phyloP scores from a whole-genome alignment of 2,888 invertebrate genomes.

The Ypsolopha sequella region DNA sequence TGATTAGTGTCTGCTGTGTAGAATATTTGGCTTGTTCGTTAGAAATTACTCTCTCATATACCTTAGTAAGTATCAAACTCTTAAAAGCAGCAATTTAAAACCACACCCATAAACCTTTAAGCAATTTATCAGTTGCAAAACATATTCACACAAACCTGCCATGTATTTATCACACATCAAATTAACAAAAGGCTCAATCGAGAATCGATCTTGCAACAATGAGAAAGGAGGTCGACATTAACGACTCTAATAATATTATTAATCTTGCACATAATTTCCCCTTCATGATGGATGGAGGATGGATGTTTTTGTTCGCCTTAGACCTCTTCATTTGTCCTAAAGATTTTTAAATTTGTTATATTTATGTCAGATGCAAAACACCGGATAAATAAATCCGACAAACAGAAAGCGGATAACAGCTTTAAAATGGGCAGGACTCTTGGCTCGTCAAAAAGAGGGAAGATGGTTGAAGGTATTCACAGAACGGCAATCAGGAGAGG shows the following conservation, averaged over 20 bases:
- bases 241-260: slow-evolving; percentile 33
- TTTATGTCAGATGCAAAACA: no score
- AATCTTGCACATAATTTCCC: slow-evolving; percentile 53
- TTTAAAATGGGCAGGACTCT: no score
- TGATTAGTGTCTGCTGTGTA: slow-evolving; percentile 41
- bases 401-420: no score
- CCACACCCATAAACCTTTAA: not conserved
- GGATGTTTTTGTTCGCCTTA: slow-evolving; percentile 16
- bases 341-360: no score
- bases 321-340: no score
- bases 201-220: not conserved
- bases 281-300: slow-evolving; percentile 44
- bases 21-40: slow-evolving; percentile 13
- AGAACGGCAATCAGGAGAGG: no score
- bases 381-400: no score
- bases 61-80: not conserved
- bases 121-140: not conserved
- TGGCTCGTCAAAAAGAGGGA: no score
- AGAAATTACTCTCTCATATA: not conserved
- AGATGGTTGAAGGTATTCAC: no score
- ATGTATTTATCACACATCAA: not conserved
- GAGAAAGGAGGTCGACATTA: slow-evolving; percentile 17
- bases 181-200: not conserved
- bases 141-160: not conserved
- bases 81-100: not conserved